Percentiles rank a stretch among this genome's conserved stretches.
Conservation (phyloP, 2,888 invertebrate genomes). For the Tachina fera region DNA sequence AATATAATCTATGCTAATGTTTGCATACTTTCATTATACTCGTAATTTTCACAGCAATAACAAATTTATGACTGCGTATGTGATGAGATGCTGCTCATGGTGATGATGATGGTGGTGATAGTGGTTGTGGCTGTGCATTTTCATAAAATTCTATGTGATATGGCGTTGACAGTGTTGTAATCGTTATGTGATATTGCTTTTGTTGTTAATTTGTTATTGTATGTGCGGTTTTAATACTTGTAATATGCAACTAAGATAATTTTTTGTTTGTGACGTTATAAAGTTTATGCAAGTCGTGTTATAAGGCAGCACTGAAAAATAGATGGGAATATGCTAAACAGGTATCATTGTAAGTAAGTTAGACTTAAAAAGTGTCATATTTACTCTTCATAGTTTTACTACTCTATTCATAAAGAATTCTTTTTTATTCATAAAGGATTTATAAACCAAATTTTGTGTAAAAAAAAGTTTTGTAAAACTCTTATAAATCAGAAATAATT, state of each 20-base stretch:
- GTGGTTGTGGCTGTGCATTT: slow-evolving; percentile 11
- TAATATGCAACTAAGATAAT: slow-evolving; percentile 20
- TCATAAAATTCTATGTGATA: background rate
- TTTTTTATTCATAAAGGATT: no score
- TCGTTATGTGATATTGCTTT: slow-evolving; percentile 9
- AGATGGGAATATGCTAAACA: background rate
- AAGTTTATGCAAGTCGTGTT: background rate
- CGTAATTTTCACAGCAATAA: slow-evolving; percentile 18
- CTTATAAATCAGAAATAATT: no score
- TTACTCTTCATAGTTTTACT: no score
- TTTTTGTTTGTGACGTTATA: slow-evolving; percentile 6
- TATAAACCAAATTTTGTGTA: no score
- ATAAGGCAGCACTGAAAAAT: background rate
- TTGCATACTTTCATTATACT: background rate
- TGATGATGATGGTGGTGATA: background rate
- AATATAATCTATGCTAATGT: background rate
- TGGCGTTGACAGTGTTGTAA: slow-evolving; percentile 45
- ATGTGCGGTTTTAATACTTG: slow-evolving; percentile 21
- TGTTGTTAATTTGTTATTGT: slow-evolving; percentile 20
- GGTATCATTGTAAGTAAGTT: background rate
- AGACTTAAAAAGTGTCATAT: no score
- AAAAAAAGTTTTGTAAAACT: no score
- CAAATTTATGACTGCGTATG: background rate
- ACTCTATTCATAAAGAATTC: no score
- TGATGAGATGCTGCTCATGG: background rate